A percentile compares a stretch with the other conserved stretches of the same genome.
Evolutionary conservation across 2,797 vertebrate species (phyloP).

Genomic region (Phrynocephalus guinanensis): DNA sequence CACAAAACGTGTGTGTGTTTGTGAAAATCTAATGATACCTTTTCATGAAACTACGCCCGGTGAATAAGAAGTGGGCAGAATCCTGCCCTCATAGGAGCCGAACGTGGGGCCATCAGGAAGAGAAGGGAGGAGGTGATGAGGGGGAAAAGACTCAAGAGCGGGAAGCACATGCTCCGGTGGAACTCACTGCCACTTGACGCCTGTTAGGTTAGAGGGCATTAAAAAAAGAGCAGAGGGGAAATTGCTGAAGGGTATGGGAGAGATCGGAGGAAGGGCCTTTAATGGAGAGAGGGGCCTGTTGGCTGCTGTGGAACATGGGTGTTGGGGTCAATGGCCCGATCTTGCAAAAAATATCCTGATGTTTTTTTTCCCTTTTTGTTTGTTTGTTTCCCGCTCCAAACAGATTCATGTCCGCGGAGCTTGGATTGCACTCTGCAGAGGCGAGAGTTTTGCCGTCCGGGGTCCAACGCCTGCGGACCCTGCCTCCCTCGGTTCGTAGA

Average conservation of each 20-base stretch:
- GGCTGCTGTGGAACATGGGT: too few species aligned
- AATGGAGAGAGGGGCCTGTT: too few species aligned
- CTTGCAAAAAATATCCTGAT: background rate
- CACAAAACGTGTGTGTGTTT: too few species aligned
- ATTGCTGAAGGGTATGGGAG: background rate
- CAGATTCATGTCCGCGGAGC: conserved; percentile 81
- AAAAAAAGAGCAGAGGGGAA: background rate
- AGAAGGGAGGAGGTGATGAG: too few species aligned
- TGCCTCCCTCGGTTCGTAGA: conserved; percentile 85
- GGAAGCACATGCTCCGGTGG: background rate
- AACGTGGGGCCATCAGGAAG: background rate
- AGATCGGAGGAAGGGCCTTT: background rate
- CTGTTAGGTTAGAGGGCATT: background rate
- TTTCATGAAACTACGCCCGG: background rate
- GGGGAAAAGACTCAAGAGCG: background rate
- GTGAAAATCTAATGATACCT: background rate
- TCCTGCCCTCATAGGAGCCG: background rate
- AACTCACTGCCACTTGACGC: background rate
- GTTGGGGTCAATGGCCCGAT: too few species aligned
- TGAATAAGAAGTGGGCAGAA: background rate
- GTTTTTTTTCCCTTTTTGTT: conserved; percentile 19
- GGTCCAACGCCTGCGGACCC: conserved; percentile 82
- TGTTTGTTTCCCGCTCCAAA: conserved; percentile 53
- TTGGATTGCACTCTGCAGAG: conserved; percentile 87
- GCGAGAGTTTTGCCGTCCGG: conserved; percentile 82